Percentiles rank a stretch among this genome's conserved stretches.
Evolutionary conservation across 2,113 vertebrate genomes (phyloP).

Genomic region (Nannobrachium achirus): DNA sequence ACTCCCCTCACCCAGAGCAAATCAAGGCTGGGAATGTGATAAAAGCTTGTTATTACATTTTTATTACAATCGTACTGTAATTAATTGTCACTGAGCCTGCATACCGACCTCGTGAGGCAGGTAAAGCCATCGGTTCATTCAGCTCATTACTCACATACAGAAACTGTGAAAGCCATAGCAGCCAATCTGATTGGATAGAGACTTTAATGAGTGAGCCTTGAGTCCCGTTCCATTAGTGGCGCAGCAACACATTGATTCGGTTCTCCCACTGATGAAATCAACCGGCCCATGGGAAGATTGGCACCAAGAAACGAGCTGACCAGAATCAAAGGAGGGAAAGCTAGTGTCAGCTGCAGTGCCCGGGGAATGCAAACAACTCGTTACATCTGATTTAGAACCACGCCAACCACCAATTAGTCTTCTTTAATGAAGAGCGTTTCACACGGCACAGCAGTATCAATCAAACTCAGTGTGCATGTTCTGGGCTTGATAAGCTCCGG

Average conservation of each 20-base stretch:
- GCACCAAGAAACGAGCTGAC: constrained; percentile 39
- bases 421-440: constrained; percentile 56
- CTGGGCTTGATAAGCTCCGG: constrained; percentile 10
- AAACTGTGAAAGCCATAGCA: constrained; percentile 43
- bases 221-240: constrained; percentile 54
- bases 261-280: constrained; percentile 53
- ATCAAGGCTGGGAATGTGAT: not conserved
- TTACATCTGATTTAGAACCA: constrained; percentile 43
- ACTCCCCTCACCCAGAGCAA: too few relatives aligned
- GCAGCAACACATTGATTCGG: constrained; percentile 60
- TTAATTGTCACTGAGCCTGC: not conserved
- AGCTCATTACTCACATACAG: constrained; percentile 45
- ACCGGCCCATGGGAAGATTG: constrained; percentile 14
- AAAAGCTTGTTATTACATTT: not conserved
- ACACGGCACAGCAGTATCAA: constrained; percentile 13
- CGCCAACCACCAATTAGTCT: constrained; percentile 36
- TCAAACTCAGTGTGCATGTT: constrained; percentile 19
- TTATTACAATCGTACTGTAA: not conserved
- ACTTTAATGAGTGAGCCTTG: constrained; percentile 50
- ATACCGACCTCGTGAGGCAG: constrained; percentile 12
- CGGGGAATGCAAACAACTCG: constrained; percentile 39
- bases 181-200: constrained; percentile 29
- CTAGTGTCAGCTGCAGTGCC: constrained; percentile 17
- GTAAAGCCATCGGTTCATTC: constrained; percentile 55
- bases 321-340: constrained; percentile 34